A percentile compares a stretch with the other conserved stretches of the same genome.
Evolutionary conservation across 2,113 vertebrate genomes (phyloP).

Genomic region (Octodon degus): DNA sequence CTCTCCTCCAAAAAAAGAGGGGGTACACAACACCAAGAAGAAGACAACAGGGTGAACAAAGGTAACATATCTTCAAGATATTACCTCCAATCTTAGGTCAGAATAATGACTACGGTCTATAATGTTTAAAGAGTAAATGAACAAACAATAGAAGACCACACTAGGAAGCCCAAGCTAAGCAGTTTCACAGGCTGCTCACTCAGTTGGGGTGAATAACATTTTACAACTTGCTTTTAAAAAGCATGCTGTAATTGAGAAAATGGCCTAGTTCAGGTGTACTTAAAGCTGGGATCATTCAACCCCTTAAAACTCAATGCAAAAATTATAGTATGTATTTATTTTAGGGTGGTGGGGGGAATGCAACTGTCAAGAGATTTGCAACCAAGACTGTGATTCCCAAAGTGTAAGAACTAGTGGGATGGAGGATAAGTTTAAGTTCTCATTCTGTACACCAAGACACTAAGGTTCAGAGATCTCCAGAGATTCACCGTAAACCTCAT

Average conservation of each 20-base stretch:
- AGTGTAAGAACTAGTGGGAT: not conserved
- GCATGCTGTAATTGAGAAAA: conserved; percentile 49
- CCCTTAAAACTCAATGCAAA: not conserved
- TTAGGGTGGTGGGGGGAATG: not conserved
- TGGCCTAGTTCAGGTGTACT: conserved; percentile 43
- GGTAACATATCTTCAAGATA: not conserved
- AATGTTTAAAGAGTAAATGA: conserved; percentile 51
- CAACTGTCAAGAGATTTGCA: not conserved
- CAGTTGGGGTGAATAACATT: conserved; percentile 50
- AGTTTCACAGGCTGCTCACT: conserved; percentile 36
- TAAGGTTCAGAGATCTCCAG: not conserved
- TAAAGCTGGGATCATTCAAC: not conserved
- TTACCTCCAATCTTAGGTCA: not conserved
- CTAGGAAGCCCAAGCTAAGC: conserved; percentile 45
- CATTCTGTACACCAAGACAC: not conserved
- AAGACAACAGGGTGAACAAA: not conserved
- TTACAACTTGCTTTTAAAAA: conserved; percentile 58
- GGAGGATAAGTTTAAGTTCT: not conserved
- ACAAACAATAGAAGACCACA: conserved; percentile 52
- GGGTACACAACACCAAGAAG: not conserved
- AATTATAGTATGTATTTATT: not conserved
- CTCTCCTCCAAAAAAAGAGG: not conserved
- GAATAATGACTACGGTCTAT: not conserved
- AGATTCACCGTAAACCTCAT: not conserved
- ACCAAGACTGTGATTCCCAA: not conserved